Base-by-base conservation (phyloP, 92 coral and sea anemone genomes). In the Porites rus region DNA sequence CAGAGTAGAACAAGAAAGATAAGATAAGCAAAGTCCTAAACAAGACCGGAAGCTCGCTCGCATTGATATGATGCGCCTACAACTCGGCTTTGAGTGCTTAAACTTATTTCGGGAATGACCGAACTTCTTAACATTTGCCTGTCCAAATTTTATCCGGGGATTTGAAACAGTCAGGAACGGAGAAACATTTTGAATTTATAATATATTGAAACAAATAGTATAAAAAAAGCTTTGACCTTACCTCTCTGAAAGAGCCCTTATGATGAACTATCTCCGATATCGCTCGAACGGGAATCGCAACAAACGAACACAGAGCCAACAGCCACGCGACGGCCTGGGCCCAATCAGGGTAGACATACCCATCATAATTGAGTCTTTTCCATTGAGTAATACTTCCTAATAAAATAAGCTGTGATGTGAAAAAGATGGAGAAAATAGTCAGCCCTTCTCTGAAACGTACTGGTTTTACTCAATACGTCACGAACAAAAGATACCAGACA, bases 241-340 rank as follows among this genome's bases (percentile, higher is more conserved):
- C 96, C 86, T 86, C 65, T 50, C 88, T 67, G 9, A 91, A 78
- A 31, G 96, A 71, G 18, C 96, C 96, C 43, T 68, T 73, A n/a
- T 81, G 84, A 70, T 75, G 82, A 24, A 79, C n/a, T 25, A 93
- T 62, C 51, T 88, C 84, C 69, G 71, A 82, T 14, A 88, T 1
- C 4, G 89, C 96, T 20, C 70, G 82, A 25, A 66, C 80, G 21
- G 95, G 98, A 52, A 94, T 88, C 7, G 92, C 91, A 10, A 87
- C n/a, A 22, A 94, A 84, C 0, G 95, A 94, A 12, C 71, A 38
- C 12, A 92, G 58, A 38, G 94, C 93, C n/a, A 94, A 65, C 2
- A 86, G 79, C 98, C 95, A 94, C 11, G 92, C 95, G 10, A 88
- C 65, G 43, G 91, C 83, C 24, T 92, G 90, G 25, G 91, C 95